Conservation (phyloP, 30 jellyfish, hydroid and myxozoan genomes). For the Turritopsis rubra region DNA sequence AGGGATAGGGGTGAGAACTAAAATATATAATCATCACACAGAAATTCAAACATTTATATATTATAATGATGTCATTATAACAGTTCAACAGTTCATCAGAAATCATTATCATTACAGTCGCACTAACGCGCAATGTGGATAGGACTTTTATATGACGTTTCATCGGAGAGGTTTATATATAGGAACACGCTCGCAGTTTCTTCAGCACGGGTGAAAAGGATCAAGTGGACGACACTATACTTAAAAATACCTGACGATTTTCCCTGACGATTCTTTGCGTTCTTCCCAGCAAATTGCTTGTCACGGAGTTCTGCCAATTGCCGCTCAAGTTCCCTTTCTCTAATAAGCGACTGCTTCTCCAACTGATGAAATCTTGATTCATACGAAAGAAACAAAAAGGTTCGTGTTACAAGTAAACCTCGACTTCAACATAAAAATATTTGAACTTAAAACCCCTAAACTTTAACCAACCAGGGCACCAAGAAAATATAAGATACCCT, state of each 20-base stretch:
- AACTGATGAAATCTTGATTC: conserved; percentile 10
- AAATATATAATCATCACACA: too few relatives aligned
- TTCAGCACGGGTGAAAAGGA: too few relatives aligned
- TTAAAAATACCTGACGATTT: background rate
- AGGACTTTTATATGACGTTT: too few relatives aligned
- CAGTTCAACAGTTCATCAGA: too few relatives aligned
- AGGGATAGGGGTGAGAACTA: background rate
- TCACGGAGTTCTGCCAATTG: conserved; percentile 13
- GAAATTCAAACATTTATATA: background rate
- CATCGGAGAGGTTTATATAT: too few relatives aligned
- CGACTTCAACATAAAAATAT: background rate
- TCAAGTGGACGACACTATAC: too few relatives aligned
- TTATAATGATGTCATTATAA: too few relatives aligned
- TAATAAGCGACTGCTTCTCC: background rate
- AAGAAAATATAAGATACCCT: background rate
- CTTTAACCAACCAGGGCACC: background rate
- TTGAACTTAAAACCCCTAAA: background rate
- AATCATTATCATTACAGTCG: too few relatives aligned
- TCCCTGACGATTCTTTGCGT: conserved; percentile 4
- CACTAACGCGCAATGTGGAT: too few relatives aligned
- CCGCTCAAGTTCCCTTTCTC: conserved; percentile 1
- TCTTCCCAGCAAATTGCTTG: background rate
- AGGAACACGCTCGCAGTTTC: too few relatives aligned
- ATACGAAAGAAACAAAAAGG: background rate
- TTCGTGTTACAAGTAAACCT: too few relatives aligned